A percentile compares a stretch with the other conserved stretches of the same genome.
These are phyloP conservation scores for Ornithoptera alexandrae DNA, from an alignment of 2,888 invertebrate genomes.

Conservation along the genomic window DNA sequence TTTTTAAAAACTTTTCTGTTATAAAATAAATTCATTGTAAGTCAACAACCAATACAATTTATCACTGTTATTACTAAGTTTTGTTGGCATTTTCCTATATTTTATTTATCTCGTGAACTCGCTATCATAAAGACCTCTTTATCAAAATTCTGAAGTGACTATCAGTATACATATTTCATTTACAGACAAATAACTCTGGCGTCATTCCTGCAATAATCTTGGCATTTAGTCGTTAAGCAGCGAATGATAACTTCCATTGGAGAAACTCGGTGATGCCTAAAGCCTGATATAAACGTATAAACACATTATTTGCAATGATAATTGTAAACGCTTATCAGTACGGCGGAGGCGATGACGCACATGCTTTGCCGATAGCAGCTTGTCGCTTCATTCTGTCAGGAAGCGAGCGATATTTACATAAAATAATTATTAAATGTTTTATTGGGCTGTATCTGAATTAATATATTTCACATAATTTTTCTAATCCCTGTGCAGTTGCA, in stretches of 20 bases:
- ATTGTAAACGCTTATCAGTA: conserved; percentile 74
- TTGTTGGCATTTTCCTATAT: conserved; percentile 66
- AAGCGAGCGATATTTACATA: conserved; percentile 44
- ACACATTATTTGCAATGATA: conserved; percentile 78
- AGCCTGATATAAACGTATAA: conserved; percentile 64
- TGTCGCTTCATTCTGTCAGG: conserved; percentile 56
- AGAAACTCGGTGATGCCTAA: conserved; percentile 57
- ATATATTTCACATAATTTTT: background rate
- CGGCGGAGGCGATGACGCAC: conserved; percentile 77
- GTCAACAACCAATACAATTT: background rate
- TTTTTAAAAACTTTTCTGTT: background rate
- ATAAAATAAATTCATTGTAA: background rate
- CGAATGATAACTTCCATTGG: conserved; percentile 53
- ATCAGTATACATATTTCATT: conserved; percentile 43
- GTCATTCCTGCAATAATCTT: conserved; percentile 52
- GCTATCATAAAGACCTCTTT: conserved; percentile 71
- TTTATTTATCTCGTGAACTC: conserved; percentile 72
- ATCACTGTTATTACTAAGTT: conserved; percentile 23
- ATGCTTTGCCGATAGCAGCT: conserved; percentile 58
- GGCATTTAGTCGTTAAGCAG: conserved; percentile 48
- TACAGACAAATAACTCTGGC: conserved; percentile 55
- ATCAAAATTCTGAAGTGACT: conserved; percentile 55
- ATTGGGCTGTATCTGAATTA: background rate
- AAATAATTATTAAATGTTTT: conserved; percentile 9
- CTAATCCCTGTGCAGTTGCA: background rate